Evolutionary conservation across 2,113 vertebrate species (phyloP), one percentile per base, ranked within the genome.

Genomic region (Vidua macroura): DNA sequence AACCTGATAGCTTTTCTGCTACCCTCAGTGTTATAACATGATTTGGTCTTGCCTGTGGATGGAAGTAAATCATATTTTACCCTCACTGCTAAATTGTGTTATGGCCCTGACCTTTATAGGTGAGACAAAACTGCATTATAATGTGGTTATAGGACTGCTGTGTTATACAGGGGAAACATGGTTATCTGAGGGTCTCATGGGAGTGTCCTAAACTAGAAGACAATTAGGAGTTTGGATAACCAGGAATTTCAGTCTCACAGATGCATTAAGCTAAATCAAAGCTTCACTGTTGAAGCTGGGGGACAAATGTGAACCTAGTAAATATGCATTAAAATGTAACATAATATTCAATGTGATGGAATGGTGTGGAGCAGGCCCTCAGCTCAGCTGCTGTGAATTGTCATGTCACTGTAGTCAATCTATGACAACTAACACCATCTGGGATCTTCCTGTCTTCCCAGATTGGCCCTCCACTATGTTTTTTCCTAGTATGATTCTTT

Each of bases 41-140:
- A 96, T 96, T 96, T 97, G 88, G 92, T 94, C 88, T 96, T 96
- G 92, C 93, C 95, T 84, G 92, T 96, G 95, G 92, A 96, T 31
- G 66, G 95, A 94, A 97, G 92, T 94, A 97, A 97, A 97, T 97
- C 91, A 76, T 97, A 97, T 97, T 96, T 95, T 96, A 94, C 90
- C 92, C 73, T 95, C 49, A 41, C 93, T 94, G 82, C 88, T 96
- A 96, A 97, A 97, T 96, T 96, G 80, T 93, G 86, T 97, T 96
- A 96, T 49, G 70, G 93, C 76, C 88, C 93, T 96, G 96, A 97
- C 96, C 93, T 96, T 96, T 95, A 94, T 81, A 94, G 86, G 86
- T 96, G 94, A 96, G 93, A 95, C 93, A 95, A 93, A 96, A 96
- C 93, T 95, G 69, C 88, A 84, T 94, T 96, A 69, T 83, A 93